Base-by-base conservation (phyloP, 2,888 invertebrate genomes). In the Thelaira solivaga region DNA sequence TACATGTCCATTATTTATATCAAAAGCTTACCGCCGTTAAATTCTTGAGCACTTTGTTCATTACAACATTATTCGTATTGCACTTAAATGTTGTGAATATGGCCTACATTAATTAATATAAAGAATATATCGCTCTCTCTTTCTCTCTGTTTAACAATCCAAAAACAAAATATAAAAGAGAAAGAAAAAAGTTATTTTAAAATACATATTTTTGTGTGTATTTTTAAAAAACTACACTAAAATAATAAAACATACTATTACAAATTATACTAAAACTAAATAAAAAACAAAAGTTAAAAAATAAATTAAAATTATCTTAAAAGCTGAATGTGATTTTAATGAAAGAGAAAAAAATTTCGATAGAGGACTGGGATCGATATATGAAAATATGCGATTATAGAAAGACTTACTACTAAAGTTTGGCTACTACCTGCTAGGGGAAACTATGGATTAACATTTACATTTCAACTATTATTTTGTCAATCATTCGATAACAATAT, bases 161-260 rank as follows among this genome's bases (percentile, higher is more conserved):
- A 59, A 57, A 36, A 49, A n/a, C 11, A n/a, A 34, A 18, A 11
- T 6, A 13, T 22, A 29, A 65, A 65, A 49, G 57, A 61, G 65
- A 41, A 47, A 73, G 65, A 65, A 49, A 53, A 68, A 61, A 24
- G 51, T 74, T 65, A 49, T 51, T 51, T 11, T 31, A 76, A 71
- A 71, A 65, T 67, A 55, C 69, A 69, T 55, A 76, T 72, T 67
- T 68, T 74, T 74, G 67, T 74, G 67, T 74, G 67, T 68, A 61
- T 61, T 51, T 16, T 53, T 45, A 43, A 53, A 45, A 6, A 39
- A 53, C 7, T 39, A 13, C 36, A 39, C 6, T n/a, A n/a, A n/a
- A n/a, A n/a, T n/a, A n/a, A 65, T 2, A 11, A 47, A 61, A 4
- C 55, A 55, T 39, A 68, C 36, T 53, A 71, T 62, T 61, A 39